Evolutionary conservation across 1,140 invertebrate genomes (phyloP), one percentile per base, ranked within the genome.

Genomic region (Phortica variegata): DNA sequence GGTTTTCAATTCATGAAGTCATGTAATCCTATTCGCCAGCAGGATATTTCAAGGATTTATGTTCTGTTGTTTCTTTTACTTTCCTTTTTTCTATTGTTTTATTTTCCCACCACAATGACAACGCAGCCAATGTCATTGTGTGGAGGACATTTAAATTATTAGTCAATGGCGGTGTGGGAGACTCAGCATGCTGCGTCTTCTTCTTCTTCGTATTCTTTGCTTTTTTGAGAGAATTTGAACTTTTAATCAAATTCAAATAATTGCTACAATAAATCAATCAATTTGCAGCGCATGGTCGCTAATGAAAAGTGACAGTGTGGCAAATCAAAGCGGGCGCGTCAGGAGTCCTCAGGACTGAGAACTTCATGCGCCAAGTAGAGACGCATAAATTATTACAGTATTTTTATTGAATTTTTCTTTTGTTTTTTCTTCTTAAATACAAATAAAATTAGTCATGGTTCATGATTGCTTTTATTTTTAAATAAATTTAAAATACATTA

Each of bases 261-360:
- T 69, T 69, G 65, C 65, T 54, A 65, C 70, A 69, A 69, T 69
- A 69, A 69, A 69, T 69, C 65, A 69, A 69, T 69, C 65, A 69
- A 69, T 69, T 69, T 62, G 53, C 39, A 61, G 52, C 48, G 58
- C 47, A 46, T 65, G 49, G 38, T 29, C 40, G 39, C 53, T 65
- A 65, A 69, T 70, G 62, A 61, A 47, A 65, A 60, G 45, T 65
- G 65, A 65, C 65, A 65, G 49, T 31, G 10, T n/a, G n/a, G n/a
- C n/a, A n/a, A n/a, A n/a, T n/a, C n/a, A n/a, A n/a, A n/a, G n/a
- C n/a, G n/a, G n/a, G n/a, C n/a, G n/a, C n/a, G n/a, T n/a, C n/a
- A n/a, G n/a, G n/a, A n/a, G n/a, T n/a, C n/a, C n/a, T n/a, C n/a
- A n/a, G n/a, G n/a, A n/a, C n/a, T n/a, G n/a, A n/a, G n/a, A n/a